Evolutionary conservation across 2,797 vertebrate genomes (phyloP), one percentile per base, ranked within the genome.

Genomic region (Salarias fasciatus): DNA sequence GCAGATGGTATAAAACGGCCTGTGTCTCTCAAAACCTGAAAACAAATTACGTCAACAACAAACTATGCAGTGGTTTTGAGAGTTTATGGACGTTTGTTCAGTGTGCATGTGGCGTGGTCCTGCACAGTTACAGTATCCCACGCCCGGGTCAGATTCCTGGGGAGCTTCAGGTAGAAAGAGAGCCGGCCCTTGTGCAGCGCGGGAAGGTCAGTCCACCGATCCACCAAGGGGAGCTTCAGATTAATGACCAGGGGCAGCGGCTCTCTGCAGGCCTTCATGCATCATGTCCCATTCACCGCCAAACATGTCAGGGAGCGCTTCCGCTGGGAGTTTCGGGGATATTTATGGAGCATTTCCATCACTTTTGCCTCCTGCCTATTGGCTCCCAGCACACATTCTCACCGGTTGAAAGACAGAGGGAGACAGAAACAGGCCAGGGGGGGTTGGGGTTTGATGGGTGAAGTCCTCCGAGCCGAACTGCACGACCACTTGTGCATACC

Each of bases 321-420:
- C 86, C 82, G 14, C 35, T 0, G 84, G 82, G 86, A 84, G 67
- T 77, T 72, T 84, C 49, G 11, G 61, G 56, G 72, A 86, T 89
- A 89, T 89, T 87, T 88, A 83, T 72, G 71, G 87, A 82, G 73
- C 14, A 2, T 67, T 83, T 82, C 77, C 82, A 76, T 85, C 87
- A 83, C 75, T 77, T 79, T 67, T 69, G 72, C 72, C 63, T 76
- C 59, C 14, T 61, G 57, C 58, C 38, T 60, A 60, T 76, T 75
- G 75, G 63, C 66, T 75, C 61, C 1, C 5, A 58, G 55, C 13
- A 4, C 35, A 36, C 43, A 53, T 38, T 5, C 53, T 67, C 45
- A 6, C 33, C 10, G 10, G 56, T 63, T 75, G 62, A 70, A 72
- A 70, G 68, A 77, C 28, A 4, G 63, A 69, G 18, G 49, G 50